Base-by-base conservation (phyloP, 2,113 vertebrate species). In the Columba livia region DNA sequence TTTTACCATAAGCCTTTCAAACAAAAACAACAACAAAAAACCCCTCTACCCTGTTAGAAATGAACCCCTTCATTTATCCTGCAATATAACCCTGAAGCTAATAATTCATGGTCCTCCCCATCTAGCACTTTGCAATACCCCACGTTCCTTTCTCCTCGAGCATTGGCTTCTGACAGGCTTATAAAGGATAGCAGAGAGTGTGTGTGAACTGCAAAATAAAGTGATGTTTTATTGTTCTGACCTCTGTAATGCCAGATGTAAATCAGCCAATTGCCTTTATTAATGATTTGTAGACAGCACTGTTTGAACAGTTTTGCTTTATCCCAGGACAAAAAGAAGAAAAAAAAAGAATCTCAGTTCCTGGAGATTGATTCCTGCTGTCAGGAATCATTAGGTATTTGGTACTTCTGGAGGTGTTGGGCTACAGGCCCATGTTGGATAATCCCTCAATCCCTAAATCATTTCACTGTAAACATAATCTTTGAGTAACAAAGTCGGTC, bases 361-460 rank as follows among this genome's bases (percentile, higher is more conserved):
- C n/a, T 1, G 0, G 44, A 88, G 75, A 96, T 82, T 74, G 91
- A 95, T 95, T 87, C 86, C 58, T 91, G 88, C 85, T 95, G 91
- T 94, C 90, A 96, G 92, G 87, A 95, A 89, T 95, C 79, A 84
- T 96, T 93, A 91, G 90, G 66, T 89, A 20, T 93, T 94, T 90
- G 89, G 90, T 96, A 51, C 82, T 91, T 88, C 56, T 85, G 73
- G 90, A 95, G 72, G 79, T 90, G 74, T 48, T 96, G 93, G 97
- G 90, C 96, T 96, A 44, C 79, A 82, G 90, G 83, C 92, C 93
- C 79, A 18, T 25, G 66, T 29, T 92, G 92, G 88, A 96, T 97
- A 96, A 97, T 96, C 96, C 91, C 88, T 93, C 96, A 96, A 96
- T 97, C 96, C 94, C 93, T 97, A 91, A 97, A 80, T 97, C 93